These are phyloP conservation scores for Dinoponera quadriceps DNA, from an alignment of 1,140 invertebrate genomes.

Conservation along the genomic window DNA sequence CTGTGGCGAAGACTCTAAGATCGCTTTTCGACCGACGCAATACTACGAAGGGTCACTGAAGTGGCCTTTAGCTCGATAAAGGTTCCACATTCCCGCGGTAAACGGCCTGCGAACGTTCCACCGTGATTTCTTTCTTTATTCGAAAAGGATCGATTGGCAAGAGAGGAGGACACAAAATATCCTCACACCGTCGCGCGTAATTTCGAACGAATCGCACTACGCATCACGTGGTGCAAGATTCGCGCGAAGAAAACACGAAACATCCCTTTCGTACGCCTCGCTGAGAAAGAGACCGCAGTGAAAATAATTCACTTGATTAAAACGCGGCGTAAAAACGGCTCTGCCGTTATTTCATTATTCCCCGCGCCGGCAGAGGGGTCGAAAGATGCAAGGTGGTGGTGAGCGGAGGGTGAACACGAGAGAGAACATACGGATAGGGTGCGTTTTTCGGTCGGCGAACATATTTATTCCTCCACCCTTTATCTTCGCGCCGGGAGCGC, in stretches of 20 bases:
- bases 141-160: background rate
- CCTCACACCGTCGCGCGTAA: background rate
- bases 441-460: constrained; percentile 25
- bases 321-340: background rate
- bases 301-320: constrained; percentile 32
- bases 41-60: constrained; percentile 4
- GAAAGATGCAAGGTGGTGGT: background rate
- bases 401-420: constrained; percentile 1
- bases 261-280: background rate
- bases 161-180: background rate
- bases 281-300: background rate
- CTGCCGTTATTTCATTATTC: constrained; percentile 1
- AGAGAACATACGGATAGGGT: background rate
- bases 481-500: constrained; percentile 28
- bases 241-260: background rate
- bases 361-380: background rate
- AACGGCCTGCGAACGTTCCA: background rate
- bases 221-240: too few relatives aligned
- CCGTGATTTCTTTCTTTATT: background rate
- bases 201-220: background rate
- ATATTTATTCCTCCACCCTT: constrained; percentile 60
- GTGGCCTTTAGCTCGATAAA: constrained; percentile 4
- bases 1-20: background rate
- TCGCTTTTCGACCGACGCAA: constrained; percentile 5
- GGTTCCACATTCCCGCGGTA: background rate